Percentiles rank a stretch among this genome's conserved stretches.
Conservation (phyloP, 2,797 vertebrate species). For the Fundulus diaphanus region DNA sequence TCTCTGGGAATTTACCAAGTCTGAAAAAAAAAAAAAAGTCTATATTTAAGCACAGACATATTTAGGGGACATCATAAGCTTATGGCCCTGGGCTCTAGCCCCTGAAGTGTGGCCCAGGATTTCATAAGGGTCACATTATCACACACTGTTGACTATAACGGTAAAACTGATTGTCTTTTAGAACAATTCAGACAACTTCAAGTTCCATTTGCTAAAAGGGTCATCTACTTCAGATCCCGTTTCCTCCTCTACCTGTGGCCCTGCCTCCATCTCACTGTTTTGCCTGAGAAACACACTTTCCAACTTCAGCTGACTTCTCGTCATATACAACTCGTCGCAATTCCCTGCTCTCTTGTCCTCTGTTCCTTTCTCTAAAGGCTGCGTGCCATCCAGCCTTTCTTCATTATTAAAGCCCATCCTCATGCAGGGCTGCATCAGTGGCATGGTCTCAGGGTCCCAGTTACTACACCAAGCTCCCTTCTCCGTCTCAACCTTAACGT, state of each 20-base stretch:
- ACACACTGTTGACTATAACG: neutral
- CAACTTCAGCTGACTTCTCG: slow-evolving; percentile 15
- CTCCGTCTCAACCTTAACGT: slow-evolving; percentile 7
- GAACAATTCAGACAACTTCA: too few relatives aligned
- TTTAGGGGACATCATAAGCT: neutral
- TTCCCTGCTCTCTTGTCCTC: neutral
- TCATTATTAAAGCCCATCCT: neutral
- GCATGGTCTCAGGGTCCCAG: slow-evolving; percentile 40
- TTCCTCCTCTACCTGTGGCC: neutral
- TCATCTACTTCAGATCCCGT: slow-evolving; percentile 9
- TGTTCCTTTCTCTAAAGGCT: slow-evolving; percentile 5
- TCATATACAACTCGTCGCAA: slow-evolving; percentile 6
- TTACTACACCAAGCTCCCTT: slow-evolving; percentile 16
- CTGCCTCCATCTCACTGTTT: slow-evolving; percentile 39
- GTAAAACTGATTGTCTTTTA: neutral
- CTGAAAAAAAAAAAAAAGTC: neutral
- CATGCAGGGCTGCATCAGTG: slow-evolving; percentile 34
- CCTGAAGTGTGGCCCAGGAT: too few relatives aligned
- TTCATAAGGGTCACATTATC: neutral
- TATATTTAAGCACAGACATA: too few relatives aligned
- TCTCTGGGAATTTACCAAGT: too few relatives aligned
- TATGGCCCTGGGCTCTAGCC: neutral
- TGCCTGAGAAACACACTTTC: slow-evolving; percentile 60
- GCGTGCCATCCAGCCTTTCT: neutral
- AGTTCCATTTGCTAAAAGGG: slow-evolving; percentile 52